Evolutionary conservation across 2,888 invertebrate species (phyloP).

Genomic region (Trisateles emortualis): DNA sequence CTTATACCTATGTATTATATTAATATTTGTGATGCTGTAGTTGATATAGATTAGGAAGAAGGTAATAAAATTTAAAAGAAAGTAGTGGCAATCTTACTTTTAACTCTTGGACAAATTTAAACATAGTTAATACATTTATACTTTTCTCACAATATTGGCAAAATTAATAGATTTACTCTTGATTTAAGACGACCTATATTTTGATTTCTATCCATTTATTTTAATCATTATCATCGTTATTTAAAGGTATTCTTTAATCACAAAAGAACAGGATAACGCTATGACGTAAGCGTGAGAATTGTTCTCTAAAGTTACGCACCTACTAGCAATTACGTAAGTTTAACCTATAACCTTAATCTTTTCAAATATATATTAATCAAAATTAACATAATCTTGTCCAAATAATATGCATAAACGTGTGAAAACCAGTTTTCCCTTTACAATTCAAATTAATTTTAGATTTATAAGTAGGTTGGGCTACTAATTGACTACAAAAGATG

Average conservation of each 20-base stretch:
- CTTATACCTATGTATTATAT: too few species aligned
- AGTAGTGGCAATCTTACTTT: too few species aligned
- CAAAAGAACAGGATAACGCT: conserved; percentile 7
- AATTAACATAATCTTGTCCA: conserved; percentile 7
- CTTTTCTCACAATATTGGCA: too few species aligned
- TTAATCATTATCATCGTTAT: conserved; percentile 1
- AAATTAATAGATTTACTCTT: too few species aligned
- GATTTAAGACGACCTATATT: too few species aligned
- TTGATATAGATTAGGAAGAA: too few species aligned
- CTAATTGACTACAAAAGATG: conserved; percentile 44
- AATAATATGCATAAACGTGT: neutral
- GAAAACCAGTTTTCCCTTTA: conserved; percentile 7
- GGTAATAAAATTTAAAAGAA: too few species aligned
- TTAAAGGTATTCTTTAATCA: conserved; percentile 14
- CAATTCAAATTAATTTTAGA: conserved; percentile 11
- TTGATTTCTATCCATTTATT: neutral
- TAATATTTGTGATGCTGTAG: too few species aligned
- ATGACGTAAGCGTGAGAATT: conserved; percentile 25
- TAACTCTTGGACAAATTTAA: too few species aligned
- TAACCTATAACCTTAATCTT: conserved; percentile 21
- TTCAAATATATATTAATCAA: conserved; percentile 9
- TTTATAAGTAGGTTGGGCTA: conserved; percentile 30
- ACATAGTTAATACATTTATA: too few species aligned
- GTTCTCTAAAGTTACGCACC: conserved; percentile 7
- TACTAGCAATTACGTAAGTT: conserved; percentile 8